Percentiles rank a stretch among this genome's conserved stretches.
These are phyloP conservation scores for Pinctada fucata DNA, from an alignment of 2,888 invertebrate genomes.

Conservation along the genomic window DNA sequence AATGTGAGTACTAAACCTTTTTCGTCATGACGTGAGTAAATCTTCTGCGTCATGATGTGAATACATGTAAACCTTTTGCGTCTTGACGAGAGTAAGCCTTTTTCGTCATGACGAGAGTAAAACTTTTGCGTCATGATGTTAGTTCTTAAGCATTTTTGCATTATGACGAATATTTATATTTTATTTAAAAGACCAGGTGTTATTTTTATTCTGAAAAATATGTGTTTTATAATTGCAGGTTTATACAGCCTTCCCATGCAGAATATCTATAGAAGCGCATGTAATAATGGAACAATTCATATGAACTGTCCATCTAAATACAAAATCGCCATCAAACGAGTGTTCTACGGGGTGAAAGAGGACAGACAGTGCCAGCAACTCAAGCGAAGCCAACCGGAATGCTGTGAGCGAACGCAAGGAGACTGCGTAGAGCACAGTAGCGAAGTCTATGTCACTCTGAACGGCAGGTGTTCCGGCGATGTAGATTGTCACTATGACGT, in stretches of 20 bases:
- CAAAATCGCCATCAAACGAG: constrained; percentile 66
- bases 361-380: constrained; percentile 49
- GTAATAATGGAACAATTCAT: constrained; percentile 57
- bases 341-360: constrained; percentile 66
- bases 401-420: constrained; percentile 60
- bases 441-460: constrained; percentile 60
- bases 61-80: no score
- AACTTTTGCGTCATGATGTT: no score
- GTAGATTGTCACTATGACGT: constrained; percentile 58
- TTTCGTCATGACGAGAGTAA: no score
- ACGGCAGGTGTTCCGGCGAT: constrained; percentile 67
- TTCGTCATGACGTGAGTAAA: no score
- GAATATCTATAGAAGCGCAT: constrained; percentile 65
- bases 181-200: no score
- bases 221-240: constrained; percentile 16
- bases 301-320: constrained; percentile 59
- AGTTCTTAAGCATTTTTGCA: no score
- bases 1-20: no score
- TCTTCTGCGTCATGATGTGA: no score
- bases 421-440: constrained; percentile 67
- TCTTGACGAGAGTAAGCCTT: no score
- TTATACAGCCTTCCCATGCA: constrained; percentile 35
- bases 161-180: no score
- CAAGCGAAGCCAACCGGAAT: constrained; percentile 49
- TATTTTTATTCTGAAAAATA: no score